A percentile compares a stretch with the other conserved stretches of the same genome.
Evolutionary conservation across 2,113 vertebrate genomes (phyloP).

Genomic region (Pachypanchax playfairii): DNA sequence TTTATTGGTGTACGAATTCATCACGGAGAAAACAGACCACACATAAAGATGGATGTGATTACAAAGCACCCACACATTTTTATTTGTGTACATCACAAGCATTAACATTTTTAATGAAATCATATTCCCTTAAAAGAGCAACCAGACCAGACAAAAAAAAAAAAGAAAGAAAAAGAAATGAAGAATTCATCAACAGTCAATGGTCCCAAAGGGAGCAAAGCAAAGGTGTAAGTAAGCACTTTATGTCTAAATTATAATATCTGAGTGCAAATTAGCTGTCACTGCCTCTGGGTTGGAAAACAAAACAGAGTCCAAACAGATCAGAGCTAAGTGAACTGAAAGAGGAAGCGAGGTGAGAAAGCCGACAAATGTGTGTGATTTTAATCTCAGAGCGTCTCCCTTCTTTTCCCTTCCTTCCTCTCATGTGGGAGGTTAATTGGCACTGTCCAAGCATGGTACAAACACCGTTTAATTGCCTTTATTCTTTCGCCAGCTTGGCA

Average conservation of each 20-base stretch:
- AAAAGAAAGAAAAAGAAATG: too few species aligned
- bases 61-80: background rate
- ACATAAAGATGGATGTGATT: background rate
- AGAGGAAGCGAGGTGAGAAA: constrained; percentile 27
- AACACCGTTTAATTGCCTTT: constrained; percentile 62
- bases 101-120: background rate
- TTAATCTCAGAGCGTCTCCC: constrained; percentile 34
- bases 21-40: too few species aligned
- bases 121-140: background rate
- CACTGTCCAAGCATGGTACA: constrained; percentile 50
- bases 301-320: constrained; percentile 15
- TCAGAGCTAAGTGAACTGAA: constrained; percentile 52
- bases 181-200: constrained; percentile 12
- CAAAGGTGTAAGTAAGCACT: constrained; percentile 30
- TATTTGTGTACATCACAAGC: too few species aligned
- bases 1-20: background rate
- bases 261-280: constrained; percentile 66
- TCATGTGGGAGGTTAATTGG: constrained; percentile 59
- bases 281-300: constrained; percentile 26
- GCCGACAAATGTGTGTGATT: constrained; percentile 39
- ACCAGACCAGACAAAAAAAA: constrained; percentile 7
- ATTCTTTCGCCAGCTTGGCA: constrained; percentile 55
- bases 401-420: constrained; percentile 18
- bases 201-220: constrained; percentile 32
- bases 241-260: constrained; percentile 50